Percentiles rank a stretch among this genome's conserved stretches.
Conservation (phyloP, 2,113 vertebrate species). For the Seriola quinqueradiata region DNA sequence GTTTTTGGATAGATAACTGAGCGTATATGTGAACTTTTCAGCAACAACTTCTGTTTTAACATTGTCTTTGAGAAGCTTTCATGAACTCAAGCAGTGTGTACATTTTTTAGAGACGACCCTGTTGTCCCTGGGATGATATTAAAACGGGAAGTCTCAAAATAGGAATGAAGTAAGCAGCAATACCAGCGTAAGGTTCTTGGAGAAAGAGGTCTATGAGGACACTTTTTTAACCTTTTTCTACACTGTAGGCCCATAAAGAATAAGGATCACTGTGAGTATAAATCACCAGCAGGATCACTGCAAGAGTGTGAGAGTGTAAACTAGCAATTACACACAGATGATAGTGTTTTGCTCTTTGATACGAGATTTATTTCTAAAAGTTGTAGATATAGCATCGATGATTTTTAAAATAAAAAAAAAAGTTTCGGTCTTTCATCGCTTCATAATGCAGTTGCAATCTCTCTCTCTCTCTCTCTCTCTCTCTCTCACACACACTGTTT, state of each 20-base stretch:
- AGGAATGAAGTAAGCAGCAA: not conserved
- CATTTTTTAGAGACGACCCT: not conserved
- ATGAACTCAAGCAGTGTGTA: not conserved
- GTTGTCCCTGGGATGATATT: not conserved
- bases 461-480: no score
- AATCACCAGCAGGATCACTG: no score
- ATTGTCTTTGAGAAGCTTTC: not conserved
- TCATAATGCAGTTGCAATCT: no score
- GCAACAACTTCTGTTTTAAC: not conserved
- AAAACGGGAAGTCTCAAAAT: not conserved
- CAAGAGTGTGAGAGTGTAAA: no score
- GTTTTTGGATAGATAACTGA: not conserved
- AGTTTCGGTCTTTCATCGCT: no score
- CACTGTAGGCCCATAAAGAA: no score
- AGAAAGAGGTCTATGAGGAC: no score
- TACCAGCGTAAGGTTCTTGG: no score
- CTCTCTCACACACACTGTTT: slow-evolving; percentile 46
- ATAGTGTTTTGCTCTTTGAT: slow-evolving; percentile 6
- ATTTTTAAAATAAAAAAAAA: not conserved
- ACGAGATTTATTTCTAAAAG: no score
- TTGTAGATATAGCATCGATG: not conserved
- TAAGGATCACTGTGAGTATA: slow-evolving; percentile 21
- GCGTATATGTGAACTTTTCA: not conserved
- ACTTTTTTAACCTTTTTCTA: no score
- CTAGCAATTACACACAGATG: slow-evolving; percentile 32